Evolutionary conservation across 1,140 invertebrate genomes (phyloP), one percentile per base, ranked within the genome.

Genomic region (Cecropterus lyciades): DNA sequence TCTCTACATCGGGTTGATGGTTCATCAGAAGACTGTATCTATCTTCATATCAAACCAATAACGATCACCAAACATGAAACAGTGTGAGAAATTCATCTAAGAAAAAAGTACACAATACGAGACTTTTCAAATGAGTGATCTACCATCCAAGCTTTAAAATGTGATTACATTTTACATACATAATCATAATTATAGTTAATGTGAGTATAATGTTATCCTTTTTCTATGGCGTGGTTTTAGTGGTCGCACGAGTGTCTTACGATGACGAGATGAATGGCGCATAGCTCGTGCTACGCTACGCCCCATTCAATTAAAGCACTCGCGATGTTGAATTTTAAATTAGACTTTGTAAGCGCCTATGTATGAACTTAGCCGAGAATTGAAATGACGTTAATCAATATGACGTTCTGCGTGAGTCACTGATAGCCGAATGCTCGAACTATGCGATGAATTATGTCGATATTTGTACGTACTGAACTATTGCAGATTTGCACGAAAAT

Each of bases 241-340:
- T 48, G 60, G 55, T 59, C 42, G 11, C 52, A 48, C 52, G 59
- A 57, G 57, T 52, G 65, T 64, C 17, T 64, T 65, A 62, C 69
- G 74, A 82, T 87, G 86, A 82, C 87, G 82, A 80, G 80, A 81
- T 75, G 78, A 79, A 87, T 78, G 67, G 77, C 75, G 75, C 77
- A 68, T 73, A 73, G 78, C 80, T 89, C 88, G 88, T 91, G 88
- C 81, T 75, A 55, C 62, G 77, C 55, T 77, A 80, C 86, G 88
- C 86, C 88, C 82, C 77, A 76, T 73, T 73, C 75, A 79, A 88
- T 88, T 81, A 87, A 48, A 72, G 74, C 77, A 80, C 78, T 60
- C 77, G 84, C 75, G 48, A 60, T 79, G 78, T 78, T 83, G 82
- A 87, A 91, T 87, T 82, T 79, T 69, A 87, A 91, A 91, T 89